Conservation (phyloP, 2,113 vertebrate species). For the Bostrychus sinensis region DNA sequence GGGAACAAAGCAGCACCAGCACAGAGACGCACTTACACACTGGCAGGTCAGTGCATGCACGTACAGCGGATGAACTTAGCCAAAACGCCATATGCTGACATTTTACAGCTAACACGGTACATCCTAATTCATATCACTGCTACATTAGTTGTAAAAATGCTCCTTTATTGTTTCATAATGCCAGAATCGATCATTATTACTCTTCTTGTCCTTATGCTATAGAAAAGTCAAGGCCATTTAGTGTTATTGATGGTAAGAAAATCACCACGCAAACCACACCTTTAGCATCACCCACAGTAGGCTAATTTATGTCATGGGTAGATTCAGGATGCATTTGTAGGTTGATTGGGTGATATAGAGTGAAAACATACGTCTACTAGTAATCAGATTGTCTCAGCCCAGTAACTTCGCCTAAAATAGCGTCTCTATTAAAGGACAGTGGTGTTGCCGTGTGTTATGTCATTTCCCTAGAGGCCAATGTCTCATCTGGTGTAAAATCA, state of each 20-base stretch:
- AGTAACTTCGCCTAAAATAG: slow-evolving; percentile 72
- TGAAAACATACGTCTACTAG: slow-evolving; percentile 52
- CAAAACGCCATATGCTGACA: not conserved
- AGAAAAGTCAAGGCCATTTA: slow-evolving; percentile 40
- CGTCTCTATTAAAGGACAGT: slow-evolving; percentile 41
- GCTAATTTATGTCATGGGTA: not conserved
- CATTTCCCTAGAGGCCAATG: slow-evolving; percentile 63
- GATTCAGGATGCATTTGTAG: slow-evolving; percentile 15
- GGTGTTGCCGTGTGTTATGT: slow-evolving; percentile 55
- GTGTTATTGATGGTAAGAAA: slow-evolving; percentile 2
- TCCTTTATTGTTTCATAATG: not conserved
- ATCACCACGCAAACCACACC: not conserved
- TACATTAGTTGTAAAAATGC: not conserved
- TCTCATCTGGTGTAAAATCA: slow-evolving; percentile 64
- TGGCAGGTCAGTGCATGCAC: slow-evolving; percentile 69
- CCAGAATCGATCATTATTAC: not conserved
- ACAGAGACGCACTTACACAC: slow-evolving; percentile 41
- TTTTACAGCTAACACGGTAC: not conserved
- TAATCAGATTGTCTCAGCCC: slow-evolving; percentile 66
- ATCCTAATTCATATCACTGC: not conserved
- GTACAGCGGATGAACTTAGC: not conserved
- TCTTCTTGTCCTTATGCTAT: slow-evolving; percentile 7
- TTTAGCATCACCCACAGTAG: not conserved
- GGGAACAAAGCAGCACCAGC: slow-evolving; percentile 65
- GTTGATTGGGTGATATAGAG: slow-evolving; percentile 53